Conservation (phyloP, 2,888 invertebrate species). For the Automeris io region DNA sequence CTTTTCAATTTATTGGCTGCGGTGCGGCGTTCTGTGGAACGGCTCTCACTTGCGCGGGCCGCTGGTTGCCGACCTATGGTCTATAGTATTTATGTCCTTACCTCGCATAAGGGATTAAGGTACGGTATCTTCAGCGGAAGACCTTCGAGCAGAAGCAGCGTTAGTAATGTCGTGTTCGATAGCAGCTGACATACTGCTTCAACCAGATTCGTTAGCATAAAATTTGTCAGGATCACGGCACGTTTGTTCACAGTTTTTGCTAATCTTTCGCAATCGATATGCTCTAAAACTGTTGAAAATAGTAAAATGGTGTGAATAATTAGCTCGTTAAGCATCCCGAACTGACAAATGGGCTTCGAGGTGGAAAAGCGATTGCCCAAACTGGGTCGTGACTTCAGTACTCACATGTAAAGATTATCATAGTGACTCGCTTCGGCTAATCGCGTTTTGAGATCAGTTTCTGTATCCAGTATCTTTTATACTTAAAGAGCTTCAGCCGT, state of each 20-base stretch:
- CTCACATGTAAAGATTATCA: too few relatives aligned
- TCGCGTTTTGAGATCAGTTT: too few relatives aligned
- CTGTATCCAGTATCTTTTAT: too few relatives aligned
- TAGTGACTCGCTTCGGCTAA: too few relatives aligned
- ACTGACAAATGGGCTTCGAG: too few relatives aligned
- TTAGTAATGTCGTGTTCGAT: constrained; percentile 78
- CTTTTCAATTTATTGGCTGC: too few relatives aligned
- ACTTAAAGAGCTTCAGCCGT: too few relatives aligned
- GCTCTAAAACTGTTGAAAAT: constrained; percentile 51
- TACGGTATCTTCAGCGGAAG: constrained; percentile 83
- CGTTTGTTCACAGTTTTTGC: constrained; percentile 80
- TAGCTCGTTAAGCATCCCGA: background rate
- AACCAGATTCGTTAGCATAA: constrained; percentile 80
- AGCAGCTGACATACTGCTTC: constrained; percentile 81
- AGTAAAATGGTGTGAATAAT: background rate
- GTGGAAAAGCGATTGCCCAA: too few relatives aligned
- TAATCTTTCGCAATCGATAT: constrained; percentile 74
- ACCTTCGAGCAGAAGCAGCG: constrained; percentile 81
- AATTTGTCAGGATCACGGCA: constrained; percentile 82
- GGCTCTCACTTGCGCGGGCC: too few relatives aligned
- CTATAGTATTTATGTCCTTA: constrained; percentile 22
- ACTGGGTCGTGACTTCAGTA: too few relatives aligned
- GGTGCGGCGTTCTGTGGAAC: too few relatives aligned
- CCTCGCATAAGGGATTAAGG: constrained; percentile 78
- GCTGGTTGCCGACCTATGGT: too few relatives aligned